phyloP scores from a whole-genome alignment of 2,797 vertebrate species.

The Sebastes hubbsi region DNA sequence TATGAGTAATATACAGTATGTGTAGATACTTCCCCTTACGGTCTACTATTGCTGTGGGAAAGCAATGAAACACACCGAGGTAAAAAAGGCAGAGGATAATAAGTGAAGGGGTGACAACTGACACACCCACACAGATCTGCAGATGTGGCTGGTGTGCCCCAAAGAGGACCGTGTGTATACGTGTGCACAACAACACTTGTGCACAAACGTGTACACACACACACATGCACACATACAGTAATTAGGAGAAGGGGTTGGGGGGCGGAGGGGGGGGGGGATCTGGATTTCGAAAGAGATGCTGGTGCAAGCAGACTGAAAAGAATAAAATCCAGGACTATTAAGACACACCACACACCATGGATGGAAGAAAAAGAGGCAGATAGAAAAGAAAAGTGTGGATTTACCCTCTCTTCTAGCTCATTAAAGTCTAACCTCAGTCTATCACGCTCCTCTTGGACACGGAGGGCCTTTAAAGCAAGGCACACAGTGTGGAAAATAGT shows the following conservation, averaged over 20 bases:
- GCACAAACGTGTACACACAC: slow-evolving; percentile 61
- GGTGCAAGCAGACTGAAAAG: slow-evolving; percentile 74
- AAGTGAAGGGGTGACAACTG: slow-evolving; percentile 56
- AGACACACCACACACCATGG: slow-evolving; percentile 68
- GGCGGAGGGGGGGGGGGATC: slow-evolving; percentile 14
- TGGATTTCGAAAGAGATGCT: slow-evolving; percentile 67
- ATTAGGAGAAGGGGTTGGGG: slow-evolving; percentile 32
- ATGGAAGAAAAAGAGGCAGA: slow-evolving; percentile 49
- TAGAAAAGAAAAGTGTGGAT: slow-evolving; percentile 75
- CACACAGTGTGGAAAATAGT: slow-evolving; percentile 75
- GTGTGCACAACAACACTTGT: slow-evolving; percentile 51
- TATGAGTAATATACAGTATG: neutral
- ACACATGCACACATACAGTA: slow-evolving; percentile 59
- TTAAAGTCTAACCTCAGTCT: slow-evolving; percentile 90
- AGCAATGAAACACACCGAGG: slow-evolving; percentile 57
- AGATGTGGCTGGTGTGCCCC: slow-evolving; percentile 56
- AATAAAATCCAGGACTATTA: slow-evolving; percentile 62
- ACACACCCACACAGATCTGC: slow-evolving; percentile 65
- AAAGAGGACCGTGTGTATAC: slow-evolving; percentile 33
- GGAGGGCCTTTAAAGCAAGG: slow-evolving; percentile 86
- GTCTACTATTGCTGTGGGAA: slow-evolving; percentile 45
- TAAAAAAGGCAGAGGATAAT: slow-evolving; percentile 41
- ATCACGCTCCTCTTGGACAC: slow-evolving; percentile 87
- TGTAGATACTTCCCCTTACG: neutral
- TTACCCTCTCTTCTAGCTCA: slow-evolving; percentile 94